Base-by-base conservation (phyloP, 2,797 vertebrate genomes). In the Sebastes minor region DNA sequence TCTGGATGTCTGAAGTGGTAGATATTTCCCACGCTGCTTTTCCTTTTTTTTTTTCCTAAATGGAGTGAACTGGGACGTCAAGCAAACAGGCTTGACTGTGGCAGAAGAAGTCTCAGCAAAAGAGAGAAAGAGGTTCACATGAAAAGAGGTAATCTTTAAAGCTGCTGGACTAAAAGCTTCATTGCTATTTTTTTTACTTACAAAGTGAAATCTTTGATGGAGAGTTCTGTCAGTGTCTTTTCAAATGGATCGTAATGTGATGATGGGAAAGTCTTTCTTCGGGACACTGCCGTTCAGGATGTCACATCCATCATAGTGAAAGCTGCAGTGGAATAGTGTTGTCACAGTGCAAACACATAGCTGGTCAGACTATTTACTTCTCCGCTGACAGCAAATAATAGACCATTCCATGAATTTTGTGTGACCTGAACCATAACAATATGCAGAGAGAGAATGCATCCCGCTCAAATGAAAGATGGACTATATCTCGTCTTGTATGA, bases 1-100 rank as follows among this genome's bases (percentile, higher is more conserved):
- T 85, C 84, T 79, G 82, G 78, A 80, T 87, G 72, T 71, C 83
- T 89, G 73, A 71, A 78, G 60, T 73, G 42, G 76, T 46, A 73
- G 33, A 67, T 82, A 81, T 87, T 88, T 90, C 81, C 87, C 86
- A 89, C 67, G 55, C 77, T 88, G 70, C 73, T 80, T 87, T 87
- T 77, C 12, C n/a, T 38, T 69, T 67, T 56, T 63, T 23, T 74
- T 67, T 70, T 25, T 63, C 10, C 23, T 73, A 12, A 76, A 63
- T 75, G 74, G 80, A 86, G 71, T 73, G 35, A 84, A 55, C 59
- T 59, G 30, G 81, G 73, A 90, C 11, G 1, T 61, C 52, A 22
- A 32, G 72, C 67, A 60, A 76, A 80, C 69, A 77, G 74, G 56
- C 64, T 71, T 78, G 76, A 84, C 68, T 74, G 64, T 73, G 60